Evolutionary conservation across 2,888 invertebrate species (phyloP).

Genomic region (Plebejus melissa): DNA sequence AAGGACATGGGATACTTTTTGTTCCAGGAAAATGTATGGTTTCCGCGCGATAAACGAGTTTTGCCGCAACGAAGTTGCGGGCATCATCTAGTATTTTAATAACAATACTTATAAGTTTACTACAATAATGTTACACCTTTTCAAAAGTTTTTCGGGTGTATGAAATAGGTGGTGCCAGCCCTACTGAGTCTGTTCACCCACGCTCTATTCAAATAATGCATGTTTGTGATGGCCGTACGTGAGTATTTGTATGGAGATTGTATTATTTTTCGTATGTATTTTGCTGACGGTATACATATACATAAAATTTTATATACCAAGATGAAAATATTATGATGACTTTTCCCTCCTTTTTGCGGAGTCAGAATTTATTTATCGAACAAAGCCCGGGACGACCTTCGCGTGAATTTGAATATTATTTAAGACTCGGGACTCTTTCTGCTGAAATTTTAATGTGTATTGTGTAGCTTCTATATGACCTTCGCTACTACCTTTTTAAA

Average conservation of each 20-base stretch:
- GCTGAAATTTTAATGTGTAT: constrained; percentile 11
- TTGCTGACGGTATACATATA: constrained; percentile 20
- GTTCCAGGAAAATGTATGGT: too few relatives aligned
- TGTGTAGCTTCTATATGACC: background rate
- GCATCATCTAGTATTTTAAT: background rate
- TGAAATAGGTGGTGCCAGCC: background rate
- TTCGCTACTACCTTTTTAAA: background rate
- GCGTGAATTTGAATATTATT: constrained; percentile 12
- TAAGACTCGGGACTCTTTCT: background rate
- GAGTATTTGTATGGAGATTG: constrained; percentile 28
- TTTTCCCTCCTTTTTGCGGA: constrained; percentile 5
- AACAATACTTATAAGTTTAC: background rate
- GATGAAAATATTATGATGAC: constrained; percentile 20
- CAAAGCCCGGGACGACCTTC: constrained; percentile 11
- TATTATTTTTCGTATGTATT: constrained; percentile 26
- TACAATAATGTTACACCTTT: background rate
- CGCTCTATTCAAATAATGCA: constrained; percentile 55
- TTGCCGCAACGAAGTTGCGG: too few relatives aligned
- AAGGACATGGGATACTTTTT: too few relatives aligned
- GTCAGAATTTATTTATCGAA: constrained; percentile 18
- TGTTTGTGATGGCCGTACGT: constrained; percentile 37
- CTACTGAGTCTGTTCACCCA: constrained; percentile 57
- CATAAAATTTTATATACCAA: constrained; percentile 24
- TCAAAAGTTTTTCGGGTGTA: background rate
- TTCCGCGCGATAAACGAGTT: too few relatives aligned